Base-by-base conservation (phyloP, 2,113 vertebrate genomes). In the Ictidomys tridecemlineatus region DNA sequence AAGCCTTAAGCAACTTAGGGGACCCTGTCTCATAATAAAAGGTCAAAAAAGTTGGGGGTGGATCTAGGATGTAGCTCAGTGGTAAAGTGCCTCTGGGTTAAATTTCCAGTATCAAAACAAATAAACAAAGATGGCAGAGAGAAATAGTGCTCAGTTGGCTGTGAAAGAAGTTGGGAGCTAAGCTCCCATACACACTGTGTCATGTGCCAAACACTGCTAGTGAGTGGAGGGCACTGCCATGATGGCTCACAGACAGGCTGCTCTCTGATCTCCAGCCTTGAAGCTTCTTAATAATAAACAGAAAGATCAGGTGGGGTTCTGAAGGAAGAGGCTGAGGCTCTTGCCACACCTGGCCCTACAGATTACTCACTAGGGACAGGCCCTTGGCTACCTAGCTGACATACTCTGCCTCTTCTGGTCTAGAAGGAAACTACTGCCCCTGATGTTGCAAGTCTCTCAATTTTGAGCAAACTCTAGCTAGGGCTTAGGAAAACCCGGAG, bases 121-220 rank as follows among this genome's bases (percentile, higher is more conserved):
- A 58, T 12, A 67, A 51, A 51, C 48, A 67, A 67, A 67, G 30
- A 67, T 32, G 30, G 18, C 8, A 42, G 32, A 89, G 58, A 76
- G 65, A 37, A 61, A 61, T 72, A 42, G 85, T 11, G 26, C 34
- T 53, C 10, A 45, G 42, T 0, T 45, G 53, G 45, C 7, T 8
- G 5, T 24, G 69, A 58, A 18, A 39, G 85, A 65, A 10, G 37
- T 13, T 0, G 1, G 28, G 51, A 32, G 91, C 10, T 4, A n/a
- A 70, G n/a, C 8, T 0, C 11, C 67, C 58, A 37, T 58, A 17
- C 39, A 74, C 30, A 16, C 5, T 18, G 51, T 39, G 20, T 8
- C 0, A 1, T 63, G 16, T 34, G 51, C 34, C 11, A 0, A 9
- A 30, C 0, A 2, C 79, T 1, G 5, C 4, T 1, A 0, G 51